A percentile compares a stretch with the other conserved stretches of the same genome.
Evolutionary conservation across 2,797 vertebrate genomes (phyloP).

Genomic region (Malacoraja senta): DNA sequence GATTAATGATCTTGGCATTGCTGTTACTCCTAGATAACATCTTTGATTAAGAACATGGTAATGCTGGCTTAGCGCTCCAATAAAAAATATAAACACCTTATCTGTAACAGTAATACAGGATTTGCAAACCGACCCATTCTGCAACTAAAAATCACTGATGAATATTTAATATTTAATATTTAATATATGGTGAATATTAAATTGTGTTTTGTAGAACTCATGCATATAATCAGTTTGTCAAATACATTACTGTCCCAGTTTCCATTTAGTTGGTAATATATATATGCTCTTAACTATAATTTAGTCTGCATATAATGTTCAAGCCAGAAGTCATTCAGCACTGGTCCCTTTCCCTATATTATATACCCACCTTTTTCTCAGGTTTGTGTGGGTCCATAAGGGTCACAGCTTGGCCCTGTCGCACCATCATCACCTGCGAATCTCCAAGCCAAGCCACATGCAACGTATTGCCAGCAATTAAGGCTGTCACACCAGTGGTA

Average conservation of each 20-base stretch:
- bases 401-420: slow-evolving; percentile 63
- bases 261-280: not conserved
- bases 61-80: not conserved
- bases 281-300: not conserved
- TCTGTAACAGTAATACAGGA: not conserved
- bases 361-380: slow-evolving; percentile 72
- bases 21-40: not conserved
- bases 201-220: not conserved
- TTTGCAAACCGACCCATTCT: not conserved
- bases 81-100: not conserved
- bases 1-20: not conserved
- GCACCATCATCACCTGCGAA: slow-evolving; percentile 81
- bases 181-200: not conserved
- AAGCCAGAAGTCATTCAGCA: not conserved
- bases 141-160: not conserved
- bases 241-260: not conserved
- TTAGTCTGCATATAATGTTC: not conserved
- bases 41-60: not conserved
- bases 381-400: slow-evolving; percentile 94
- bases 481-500: slow-evolving; percentile 71
- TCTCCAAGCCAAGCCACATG: slow-evolving; percentile 87
- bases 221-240: not conserved
- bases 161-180: not conserved
- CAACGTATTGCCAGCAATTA: slow-evolving; percentile 67
- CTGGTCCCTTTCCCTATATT: not conserved